phyloP scores from a whole-genome alignment of 2,888 invertebrate species.

The Odontocolon sp. region DNA sequence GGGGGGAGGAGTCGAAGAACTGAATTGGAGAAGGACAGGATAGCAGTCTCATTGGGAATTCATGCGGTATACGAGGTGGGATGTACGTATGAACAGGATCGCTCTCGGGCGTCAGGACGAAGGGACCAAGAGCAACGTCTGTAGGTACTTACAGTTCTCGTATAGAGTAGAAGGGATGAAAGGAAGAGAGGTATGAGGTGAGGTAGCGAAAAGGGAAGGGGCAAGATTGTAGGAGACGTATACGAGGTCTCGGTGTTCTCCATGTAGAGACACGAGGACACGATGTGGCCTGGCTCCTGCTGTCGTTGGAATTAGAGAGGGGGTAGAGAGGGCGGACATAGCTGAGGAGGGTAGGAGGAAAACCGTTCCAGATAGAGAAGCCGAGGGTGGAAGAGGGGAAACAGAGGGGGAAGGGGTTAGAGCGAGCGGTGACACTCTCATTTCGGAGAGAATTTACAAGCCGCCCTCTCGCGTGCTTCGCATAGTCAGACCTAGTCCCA shows the following conservation, averaged over 20 bases:
- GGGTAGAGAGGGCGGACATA: slow-evolving; percentile 58
- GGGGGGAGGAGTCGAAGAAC: slow-evolving; percentile 31
- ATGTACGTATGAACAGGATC: slow-evolving; percentile 46
- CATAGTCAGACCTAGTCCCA: slow-evolving; percentile 79
- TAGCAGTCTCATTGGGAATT: slow-evolving; percentile 73
- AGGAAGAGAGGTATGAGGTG: not conserved
- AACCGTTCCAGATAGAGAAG: slow-evolving; percentile 52
- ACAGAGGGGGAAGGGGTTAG: slow-evolving; percentile 48
- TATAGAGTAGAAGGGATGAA: slow-evolving; percentile 4
- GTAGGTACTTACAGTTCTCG: slow-evolving; percentile 52
- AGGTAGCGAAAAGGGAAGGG: slow-evolving; percentile 15
- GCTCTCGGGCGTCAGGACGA: slow-evolving; percentile 27
- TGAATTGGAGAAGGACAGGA: slow-evolving; percentile 48
- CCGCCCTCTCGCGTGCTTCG: slow-evolving; percentile 79
- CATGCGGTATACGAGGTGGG: slow-evolving; percentile 69
- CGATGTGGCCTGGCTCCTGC: slow-evolving; percentile 60
- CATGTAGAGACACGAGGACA: slow-evolving; percentile 60
- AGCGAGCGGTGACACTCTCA: slow-evolving; percentile 79
- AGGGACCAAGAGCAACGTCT: slow-evolving; percentile 58
- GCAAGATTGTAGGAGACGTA: slow-evolving; percentile 31
- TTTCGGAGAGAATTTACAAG: slow-evolving; percentile 80
- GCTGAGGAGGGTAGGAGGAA: slow-evolving; percentile 50
- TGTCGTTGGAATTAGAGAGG: slow-evolving; percentile 59
- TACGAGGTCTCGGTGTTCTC: slow-evolving; percentile 42
- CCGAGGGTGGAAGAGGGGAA: slow-evolving; percentile 31